A percentile compares a stretch with the other conserved stretches of the same genome.
These are phyloP conservation scores for Adoxophyes honmai DNA, from an alignment of 1,140 invertebrate genomes.

Conservation along the genomic window DNA sequence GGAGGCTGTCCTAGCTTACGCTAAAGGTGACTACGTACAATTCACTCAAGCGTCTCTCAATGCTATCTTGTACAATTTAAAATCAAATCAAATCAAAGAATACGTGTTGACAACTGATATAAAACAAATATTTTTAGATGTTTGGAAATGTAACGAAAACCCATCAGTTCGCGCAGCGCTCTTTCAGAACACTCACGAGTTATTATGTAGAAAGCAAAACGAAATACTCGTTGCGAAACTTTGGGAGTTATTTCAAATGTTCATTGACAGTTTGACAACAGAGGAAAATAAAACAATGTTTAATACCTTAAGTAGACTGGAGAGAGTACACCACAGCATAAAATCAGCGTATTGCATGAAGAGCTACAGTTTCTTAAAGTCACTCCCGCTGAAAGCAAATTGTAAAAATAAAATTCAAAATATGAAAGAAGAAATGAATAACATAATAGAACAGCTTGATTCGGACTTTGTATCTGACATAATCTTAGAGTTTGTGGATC, in stretches of 20 bases:
- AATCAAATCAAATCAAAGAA: conserved; percentile 18
- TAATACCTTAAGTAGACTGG: conserved; percentile 26
- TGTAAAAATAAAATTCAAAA: conserved; percentile 17
- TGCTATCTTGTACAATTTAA: conserved; percentile 36
- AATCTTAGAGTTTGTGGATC: neutral
- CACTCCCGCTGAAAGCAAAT: conserved; percentile 33
- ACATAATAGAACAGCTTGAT: neutral
- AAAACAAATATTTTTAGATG: conserved; percentile 27
- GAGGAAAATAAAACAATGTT: conserved; percentile 45
- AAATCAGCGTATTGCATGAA: conserved; percentile 36
- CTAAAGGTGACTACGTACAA: conserved; percentile 53
- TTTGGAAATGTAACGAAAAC: conserved; percentile 44
- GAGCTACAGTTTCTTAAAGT: conserved; percentile 40
- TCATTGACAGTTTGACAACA: conserved; percentile 39
- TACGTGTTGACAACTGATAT: conserved; percentile 31
- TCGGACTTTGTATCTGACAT: neutral
- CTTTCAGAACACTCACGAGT: conserved; percentile 33
- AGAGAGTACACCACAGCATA: conserved; percentile 32
- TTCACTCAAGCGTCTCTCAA: conserved; percentile 43
- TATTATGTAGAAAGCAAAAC: conserved; percentile 37
- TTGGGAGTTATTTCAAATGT: conserved; percentile 33
- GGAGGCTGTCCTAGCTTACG: conserved; percentile 34
- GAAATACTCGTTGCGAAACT: conserved; percentile 21
- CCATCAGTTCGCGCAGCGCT: conserved; percentile 35
- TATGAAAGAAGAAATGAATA: conserved; percentile 2